Conservation (phyloP, 2,888 invertebrate species). For the Thymelicus sylvestris region DNA sequence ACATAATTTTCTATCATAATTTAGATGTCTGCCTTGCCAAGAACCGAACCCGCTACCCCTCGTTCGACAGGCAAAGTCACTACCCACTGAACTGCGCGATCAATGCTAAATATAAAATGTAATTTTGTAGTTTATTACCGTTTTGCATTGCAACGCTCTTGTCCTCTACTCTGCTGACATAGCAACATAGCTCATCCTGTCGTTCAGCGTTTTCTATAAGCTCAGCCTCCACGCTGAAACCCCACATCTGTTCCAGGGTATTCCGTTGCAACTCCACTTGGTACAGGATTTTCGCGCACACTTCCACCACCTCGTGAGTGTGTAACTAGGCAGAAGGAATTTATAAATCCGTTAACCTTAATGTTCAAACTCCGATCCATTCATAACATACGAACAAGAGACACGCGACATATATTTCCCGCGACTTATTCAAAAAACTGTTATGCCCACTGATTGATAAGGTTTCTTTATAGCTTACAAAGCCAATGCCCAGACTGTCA, state of each 20-base stretch:
- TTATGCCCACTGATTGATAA: conserved; percentile 38
- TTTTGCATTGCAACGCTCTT: conserved; percentile 98
- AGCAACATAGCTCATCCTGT: conserved; percentile 98
- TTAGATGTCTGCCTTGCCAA: too few species aligned
- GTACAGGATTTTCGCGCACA: conserved; percentile 98
- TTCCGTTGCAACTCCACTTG: conserved; percentile 97
- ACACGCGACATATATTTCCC: background rate
- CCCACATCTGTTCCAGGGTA: conserved; percentile 98
- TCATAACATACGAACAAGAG: conserved; percentile 46
- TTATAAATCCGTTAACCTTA: background rate
- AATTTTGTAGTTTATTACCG: conserved; percentile 83
- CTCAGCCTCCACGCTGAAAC: conserved; percentile 98
- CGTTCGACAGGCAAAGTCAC: too few species aligned
- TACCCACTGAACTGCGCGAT: too few species aligned
- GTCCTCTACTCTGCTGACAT: conserved; percentile 97
- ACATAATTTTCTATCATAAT: too few species aligned
- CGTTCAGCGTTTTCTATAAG: conserved; percentile 97
- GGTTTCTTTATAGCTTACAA: conserved; percentile 47
- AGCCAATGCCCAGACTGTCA: conserved; percentile 67
- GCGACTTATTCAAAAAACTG: conserved; percentile 37
- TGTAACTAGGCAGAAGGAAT: conserved; percentile 86
- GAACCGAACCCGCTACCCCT: too few species aligned
- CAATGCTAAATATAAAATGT: too few species aligned
- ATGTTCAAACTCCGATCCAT: background rate
- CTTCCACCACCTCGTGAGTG: conserved; percentile 97